Percentiles rank a stretch among this genome's conserved stretches.
These are phyloP conservation scores for Metridium senile DNA, from an alignment of 92 coral and sea anemone genomes.

Conservation along the genomic window DNA sequence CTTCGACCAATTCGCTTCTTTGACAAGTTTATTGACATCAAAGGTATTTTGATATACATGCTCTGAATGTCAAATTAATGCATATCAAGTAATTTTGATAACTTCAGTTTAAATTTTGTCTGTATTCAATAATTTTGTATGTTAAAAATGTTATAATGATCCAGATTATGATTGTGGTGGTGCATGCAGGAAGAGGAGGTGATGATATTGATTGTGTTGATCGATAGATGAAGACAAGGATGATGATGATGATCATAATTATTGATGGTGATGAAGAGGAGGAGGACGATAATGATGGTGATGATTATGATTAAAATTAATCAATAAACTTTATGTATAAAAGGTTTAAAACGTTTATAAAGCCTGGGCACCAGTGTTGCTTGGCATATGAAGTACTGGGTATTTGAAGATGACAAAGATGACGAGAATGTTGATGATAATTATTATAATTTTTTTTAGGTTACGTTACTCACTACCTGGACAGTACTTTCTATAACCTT, in stretches of 20 bases:
- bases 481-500: conserved; percentile 91
- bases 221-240: not conserved
- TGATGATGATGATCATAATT: not conserved
- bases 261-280: not conserved
- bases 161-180: no score
- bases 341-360: not conserved
- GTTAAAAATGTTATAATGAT: no score
- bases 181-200: no score
- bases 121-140: no score
- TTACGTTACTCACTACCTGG: conserved; percentile 93
- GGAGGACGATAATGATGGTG: not conserved
- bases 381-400: not conserved
- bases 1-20: conserved; percentile 91
- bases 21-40: conserved; percentile 84
- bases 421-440: not conserved
- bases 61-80: not conserved
- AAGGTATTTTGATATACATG: conserved; percentile 77
- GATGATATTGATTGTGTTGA: no score
- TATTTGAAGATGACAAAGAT: not conserved
- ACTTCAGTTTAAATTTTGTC: no score
- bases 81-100: not conserved
- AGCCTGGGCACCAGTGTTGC: not conserved
- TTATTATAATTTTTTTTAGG: conserved; percentile 28
- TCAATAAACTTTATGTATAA: not conserved
- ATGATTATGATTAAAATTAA: not conserved